Evolutionary conservation across 1,140 invertebrate genomes (phyloP).

Genomic region (Halesus radiatus): DNA sequence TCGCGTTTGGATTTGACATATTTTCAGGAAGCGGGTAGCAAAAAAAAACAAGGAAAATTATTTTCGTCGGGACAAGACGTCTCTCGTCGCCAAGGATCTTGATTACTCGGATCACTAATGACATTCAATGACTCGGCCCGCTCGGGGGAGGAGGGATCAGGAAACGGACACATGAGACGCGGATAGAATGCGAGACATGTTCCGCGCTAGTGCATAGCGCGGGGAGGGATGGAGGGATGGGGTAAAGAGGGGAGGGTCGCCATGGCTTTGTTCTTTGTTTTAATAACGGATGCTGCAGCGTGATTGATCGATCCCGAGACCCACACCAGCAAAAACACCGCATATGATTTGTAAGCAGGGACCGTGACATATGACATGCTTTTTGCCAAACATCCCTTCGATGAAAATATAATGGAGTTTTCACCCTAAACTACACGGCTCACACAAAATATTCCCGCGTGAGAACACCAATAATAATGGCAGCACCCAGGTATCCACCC

Average conservation of each 20-base stretch:
- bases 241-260: background rate
- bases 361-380: slow-evolving; percentile 38
- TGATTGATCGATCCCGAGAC: slow-evolving; percentile 36
- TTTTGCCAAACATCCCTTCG: slow-evolving; percentile 30
- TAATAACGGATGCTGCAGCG: slow-evolving; percentile 37
- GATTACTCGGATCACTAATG: background rate
- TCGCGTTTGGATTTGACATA: too few relatives aligned
- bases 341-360: slow-evolving; percentile 35
- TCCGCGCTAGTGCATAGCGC: background rate
- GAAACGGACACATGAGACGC: background rate
- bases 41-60: too few relatives aligned
- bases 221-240: background rate
- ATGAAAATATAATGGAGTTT: slow-evolving; percentile 5
- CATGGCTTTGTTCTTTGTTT: slow-evolving; percentile 33
- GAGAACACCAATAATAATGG: too few relatives aligned
- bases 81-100: background rate
- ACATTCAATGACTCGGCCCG: slow-evolving; percentile 2
- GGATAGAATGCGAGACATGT: background rate
- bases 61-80: background rate
- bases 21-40: too few relatives aligned
- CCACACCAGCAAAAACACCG: background rate
- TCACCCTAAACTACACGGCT: background rate
- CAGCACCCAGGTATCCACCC: too few relatives aligned
- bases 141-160: background rate
- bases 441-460: too few relatives aligned